Evolutionary conservation across 2,888 invertebrate genomes (phyloP).

Genomic region (Polyommatus icarus): DNA sequence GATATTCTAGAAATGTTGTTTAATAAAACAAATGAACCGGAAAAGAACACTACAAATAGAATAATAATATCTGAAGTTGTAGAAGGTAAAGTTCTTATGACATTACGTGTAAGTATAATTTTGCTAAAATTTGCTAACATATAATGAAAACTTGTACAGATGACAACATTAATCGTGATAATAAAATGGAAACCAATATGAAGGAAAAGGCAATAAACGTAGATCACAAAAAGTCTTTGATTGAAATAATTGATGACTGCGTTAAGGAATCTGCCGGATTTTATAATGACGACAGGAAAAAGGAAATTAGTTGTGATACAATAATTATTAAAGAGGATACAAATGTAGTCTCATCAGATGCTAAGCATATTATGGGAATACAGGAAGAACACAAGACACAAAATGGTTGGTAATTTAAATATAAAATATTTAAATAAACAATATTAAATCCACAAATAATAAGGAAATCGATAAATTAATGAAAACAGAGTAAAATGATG

Average conservation of each 20-base stretch:
- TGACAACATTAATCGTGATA: not conserved
- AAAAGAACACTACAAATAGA: conserved; percentile 34
- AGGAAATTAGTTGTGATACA: conserved; percentile 36
- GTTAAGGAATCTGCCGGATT: not conserved
- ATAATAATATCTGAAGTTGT: conserved; percentile 44
- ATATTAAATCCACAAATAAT: not conserved
- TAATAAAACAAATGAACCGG: conserved; percentile 52
- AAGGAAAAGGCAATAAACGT: conserved; percentile 44
- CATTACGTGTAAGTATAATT: not conserved
- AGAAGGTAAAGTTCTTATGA: conserved; percentile 47
- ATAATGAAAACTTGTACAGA: conserved; percentile 12
- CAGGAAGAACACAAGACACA: not conserved
- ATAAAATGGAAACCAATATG: not conserved
- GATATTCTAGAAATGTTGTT: conserved; percentile 60
- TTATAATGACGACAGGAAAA: conserved; percentile 44
- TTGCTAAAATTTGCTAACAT: not conserved
- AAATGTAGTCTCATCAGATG: not conserved
- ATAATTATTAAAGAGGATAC: not conserved
- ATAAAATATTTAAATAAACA: not conserved
- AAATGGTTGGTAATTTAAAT: not conserved
- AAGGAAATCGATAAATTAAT: not conserved
- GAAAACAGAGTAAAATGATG: conserved; percentile 18
- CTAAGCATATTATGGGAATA: not conserved
- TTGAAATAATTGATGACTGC: conserved; percentile 58
- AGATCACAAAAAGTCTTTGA: conserved; percentile 57